A percentile compares a stretch with the other conserved stretches of the same genome.
phyloP scores from a whole-genome alignment of 2,113 vertebrate genomes.

The Tupaia chinensis region DNA sequence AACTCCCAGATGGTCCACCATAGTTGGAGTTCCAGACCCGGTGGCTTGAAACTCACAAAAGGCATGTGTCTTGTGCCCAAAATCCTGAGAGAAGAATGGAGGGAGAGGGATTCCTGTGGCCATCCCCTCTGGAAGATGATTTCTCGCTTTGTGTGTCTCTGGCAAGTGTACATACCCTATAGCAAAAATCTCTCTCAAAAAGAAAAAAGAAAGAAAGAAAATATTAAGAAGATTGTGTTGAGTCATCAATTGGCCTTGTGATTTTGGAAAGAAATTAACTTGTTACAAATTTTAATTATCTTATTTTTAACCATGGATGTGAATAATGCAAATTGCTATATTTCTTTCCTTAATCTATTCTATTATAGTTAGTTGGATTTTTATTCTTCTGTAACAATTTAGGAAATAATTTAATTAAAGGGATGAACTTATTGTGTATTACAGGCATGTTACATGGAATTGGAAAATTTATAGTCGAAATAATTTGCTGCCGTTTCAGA shows the following conservation, averaged over 20 bases:
- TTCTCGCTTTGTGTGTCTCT: too few species aligned
- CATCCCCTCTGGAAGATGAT: too few species aligned
- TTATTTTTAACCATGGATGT: slow-evolving; percentile 10
- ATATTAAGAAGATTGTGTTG: slow-evolving; percentile 25
- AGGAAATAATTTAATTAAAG: slow-evolving; percentile 53
- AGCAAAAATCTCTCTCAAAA: too few species aligned
- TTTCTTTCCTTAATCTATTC: neutral
- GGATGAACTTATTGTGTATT: slow-evolving; percentile 65
- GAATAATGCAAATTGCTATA: neutral
- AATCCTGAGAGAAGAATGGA: too few species aligned
- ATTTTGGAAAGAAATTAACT: slow-evolving; percentile 34
- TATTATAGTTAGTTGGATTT: slow-evolving; percentile 15
- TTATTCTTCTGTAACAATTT: slow-evolving; percentile 18
- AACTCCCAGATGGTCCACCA: too few species aligned
- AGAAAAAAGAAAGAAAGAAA: neutral
- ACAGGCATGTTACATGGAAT: slow-evolving; percentile 96
- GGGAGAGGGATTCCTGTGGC: too few species aligned
- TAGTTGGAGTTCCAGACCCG: too few species aligned
- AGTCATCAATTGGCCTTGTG: neutral
- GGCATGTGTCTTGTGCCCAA: too few species aligned
- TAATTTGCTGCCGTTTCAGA: slow-evolving; percentile 96
- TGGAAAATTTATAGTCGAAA: slow-evolving; percentile 94
- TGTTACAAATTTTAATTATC: slow-evolving; percentile 15
- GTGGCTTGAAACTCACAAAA: too few species aligned
- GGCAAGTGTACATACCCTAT: too few species aligned